phyloP scores from a whole-genome alignment of 2,113 vertebrate genomes.

The Dromiciops gliroides region DNA sequence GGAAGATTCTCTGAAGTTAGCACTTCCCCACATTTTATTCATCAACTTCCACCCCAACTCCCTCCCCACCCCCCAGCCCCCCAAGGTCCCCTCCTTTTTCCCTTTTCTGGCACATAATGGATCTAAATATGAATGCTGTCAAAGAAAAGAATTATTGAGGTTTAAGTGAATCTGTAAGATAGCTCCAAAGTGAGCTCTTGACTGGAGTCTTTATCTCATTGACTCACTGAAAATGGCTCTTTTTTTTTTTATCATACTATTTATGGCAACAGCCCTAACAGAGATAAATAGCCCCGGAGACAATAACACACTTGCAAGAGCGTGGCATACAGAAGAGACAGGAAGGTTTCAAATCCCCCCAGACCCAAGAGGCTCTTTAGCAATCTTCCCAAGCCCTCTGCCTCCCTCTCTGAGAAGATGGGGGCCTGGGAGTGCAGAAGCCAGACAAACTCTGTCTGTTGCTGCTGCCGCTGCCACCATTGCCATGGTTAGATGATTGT shows the following conservation, averaged over 20 bases:
- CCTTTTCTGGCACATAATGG: slow-evolving; percentile 75
- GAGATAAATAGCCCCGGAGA: slow-evolving; percentile 85
- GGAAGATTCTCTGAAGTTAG: neutral
- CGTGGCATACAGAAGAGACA: slow-evolving; percentile 70
- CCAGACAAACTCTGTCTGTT: neutral
- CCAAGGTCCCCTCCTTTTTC: slow-evolving; percentile 39
- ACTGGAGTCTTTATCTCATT: slow-evolving; percentile 87
- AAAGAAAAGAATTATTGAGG: slow-evolving; percentile 84
- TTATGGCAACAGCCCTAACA: slow-evolving; percentile 85
- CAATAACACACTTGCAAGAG: slow-evolving; percentile 80
- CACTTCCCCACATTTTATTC: neutral
- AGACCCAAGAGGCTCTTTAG: slow-evolving; percentile 61
- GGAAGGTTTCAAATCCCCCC: slow-evolving; percentile 60
- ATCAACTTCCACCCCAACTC: slow-evolving; percentile 56
- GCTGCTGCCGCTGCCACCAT: neutral
- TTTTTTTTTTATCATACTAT: slow-evolving; percentile 89
- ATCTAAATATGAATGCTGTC: slow-evolving; percentile 85
- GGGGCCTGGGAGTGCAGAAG: neutral
- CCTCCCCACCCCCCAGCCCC: neutral
- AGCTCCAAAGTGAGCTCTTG: slow-evolving; percentile 86
- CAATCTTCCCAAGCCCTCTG: slow-evolving; percentile 37
- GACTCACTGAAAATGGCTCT: slow-evolving; percentile 84
- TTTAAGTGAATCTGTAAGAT: slow-evolving; percentile 86
- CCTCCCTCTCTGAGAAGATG: rapidly evolving
- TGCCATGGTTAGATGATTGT: neutral